A percentile compares a stretch with the other conserved stretches of the same genome.
Evolutionary conservation across 92 coral and sea anemone genomes (phyloP).

Genomic region (Parazoanthus atlanticus): DNA sequence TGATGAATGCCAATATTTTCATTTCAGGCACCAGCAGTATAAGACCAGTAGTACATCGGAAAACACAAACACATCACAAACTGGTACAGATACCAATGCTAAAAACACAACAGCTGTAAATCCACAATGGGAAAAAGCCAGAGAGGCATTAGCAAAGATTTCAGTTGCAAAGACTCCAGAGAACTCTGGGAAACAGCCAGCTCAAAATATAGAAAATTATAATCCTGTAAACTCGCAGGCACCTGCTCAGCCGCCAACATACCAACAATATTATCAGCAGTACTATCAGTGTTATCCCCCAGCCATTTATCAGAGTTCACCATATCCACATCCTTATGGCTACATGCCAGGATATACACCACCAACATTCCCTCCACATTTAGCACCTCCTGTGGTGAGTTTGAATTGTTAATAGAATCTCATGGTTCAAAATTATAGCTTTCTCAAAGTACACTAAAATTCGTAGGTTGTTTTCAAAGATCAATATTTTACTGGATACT

Average conservation of each 20-base stretch:
- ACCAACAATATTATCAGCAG: conserved; percentile 76
- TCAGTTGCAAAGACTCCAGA: conserved; percentile 56
- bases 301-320: conserved; percentile 40
- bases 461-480: too few relatives aligned
- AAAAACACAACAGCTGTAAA: conserved; percentile 65
- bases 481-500: too few relatives aligned
- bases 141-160: conserved; percentile 96
- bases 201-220: conserved; percentile 31
- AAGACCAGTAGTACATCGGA: conserved; percentile 50
- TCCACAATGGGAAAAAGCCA: conserved; percentile 98
- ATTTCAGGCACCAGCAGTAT: conserved; percentile 86
- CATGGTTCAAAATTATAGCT: too few relatives aligned
- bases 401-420: not conserved
- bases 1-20: not conserved
- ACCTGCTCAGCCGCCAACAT: conserved; percentile 36
- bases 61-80: conserved; percentile 45
- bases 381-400: conserved; percentile 21
- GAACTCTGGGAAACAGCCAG: conserved; percentile 44
- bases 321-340: conserved; percentile 49
- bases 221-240: conserved; percentile 44
- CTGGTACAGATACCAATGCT: conserved; percentile 53
- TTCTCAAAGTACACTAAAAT: too few relatives aligned
- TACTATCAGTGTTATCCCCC: conserved; percentile 63
- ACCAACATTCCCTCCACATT: conserved; percentile 4
- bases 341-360: conserved; percentile 61